These are phyloP conservation scores for Drosophila rufa DNA, from an alignment of 1,140 invertebrate genomes.

Conservation along the genomic window DNA sequence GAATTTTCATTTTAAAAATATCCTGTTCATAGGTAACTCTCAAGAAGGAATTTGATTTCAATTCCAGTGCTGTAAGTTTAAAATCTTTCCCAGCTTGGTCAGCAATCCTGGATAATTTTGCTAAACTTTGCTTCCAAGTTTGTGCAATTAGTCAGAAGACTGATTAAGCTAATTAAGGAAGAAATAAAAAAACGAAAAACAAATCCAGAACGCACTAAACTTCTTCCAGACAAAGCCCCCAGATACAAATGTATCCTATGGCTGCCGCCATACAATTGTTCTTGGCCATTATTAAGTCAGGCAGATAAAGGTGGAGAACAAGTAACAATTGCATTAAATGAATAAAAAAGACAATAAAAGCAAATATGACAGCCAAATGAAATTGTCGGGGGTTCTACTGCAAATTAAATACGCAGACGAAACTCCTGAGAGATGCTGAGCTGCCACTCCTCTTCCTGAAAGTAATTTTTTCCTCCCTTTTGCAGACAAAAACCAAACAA, in stretches of 20 bases:
- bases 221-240: constrained; percentile 45
- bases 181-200: constrained; percentile 34
- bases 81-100: background rate
- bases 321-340: constrained; percentile 79
- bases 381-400: constrained; percentile 51
- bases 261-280: constrained; percentile 46
- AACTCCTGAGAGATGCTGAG: constrained; percentile 27
- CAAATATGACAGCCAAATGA: constrained; percentile 72
- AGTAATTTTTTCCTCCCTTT: constrained; percentile 30
- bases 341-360: constrained; percentile 59
- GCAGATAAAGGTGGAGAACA: constrained; percentile 29
- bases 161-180: constrained; percentile 70
- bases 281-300: constrained; percentile 75
- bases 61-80: background rate
- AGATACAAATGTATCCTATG: constrained; percentile 74
- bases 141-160: constrained; percentile 64
- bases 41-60: no score
- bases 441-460: background rate
- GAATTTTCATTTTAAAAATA: background rate
- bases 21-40: no score
- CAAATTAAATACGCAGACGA: constrained; percentile 70
- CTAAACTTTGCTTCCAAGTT: constrained; percentile 35
- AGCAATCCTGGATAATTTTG: constrained; percentile 7
- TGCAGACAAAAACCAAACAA: constrained; percentile 18
- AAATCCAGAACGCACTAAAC: constrained; percentile 48